A percentile compares a stretch with the other conserved stretches of the same genome.
Evolutionary conservation across 2,797 vertebrate species (phyloP).

Genomic region (Fratercula arctica): DNA sequence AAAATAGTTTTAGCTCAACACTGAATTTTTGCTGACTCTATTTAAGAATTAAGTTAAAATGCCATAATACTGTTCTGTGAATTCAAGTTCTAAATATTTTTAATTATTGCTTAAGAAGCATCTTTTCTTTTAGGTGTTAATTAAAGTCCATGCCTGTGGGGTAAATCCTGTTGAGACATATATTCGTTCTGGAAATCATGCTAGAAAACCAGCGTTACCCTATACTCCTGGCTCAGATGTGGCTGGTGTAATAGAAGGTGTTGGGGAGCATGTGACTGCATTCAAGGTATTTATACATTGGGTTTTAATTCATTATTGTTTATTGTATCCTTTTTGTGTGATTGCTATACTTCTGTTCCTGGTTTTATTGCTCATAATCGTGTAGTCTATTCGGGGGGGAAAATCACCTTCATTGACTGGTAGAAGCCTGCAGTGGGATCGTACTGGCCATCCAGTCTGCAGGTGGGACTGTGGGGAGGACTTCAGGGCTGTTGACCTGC

Average conservation of each 20-base stretch:
- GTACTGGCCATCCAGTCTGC: fast-evolving
- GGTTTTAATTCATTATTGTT: fast-evolving
- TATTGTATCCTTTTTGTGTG: too few species aligned
- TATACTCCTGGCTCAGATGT: constrained; percentile 90
- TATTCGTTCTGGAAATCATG: constrained; percentile 83
- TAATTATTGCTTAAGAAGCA: background rate
- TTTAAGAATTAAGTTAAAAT: background rate
- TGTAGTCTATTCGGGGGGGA: fast-evolving
- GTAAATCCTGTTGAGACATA: constrained; percentile 95
- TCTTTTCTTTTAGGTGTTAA: constrained; percentile 82
- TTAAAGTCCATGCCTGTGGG: constrained; percentile 88
- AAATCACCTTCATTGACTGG: fast-evolving
- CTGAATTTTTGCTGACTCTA: background rate
- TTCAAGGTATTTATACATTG: constrained; percentile 78
- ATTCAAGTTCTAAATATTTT: background rate
- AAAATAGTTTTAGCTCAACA: background rate
- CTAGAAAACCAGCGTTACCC: constrained; percentile 81
- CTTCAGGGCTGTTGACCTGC: too few species aligned
- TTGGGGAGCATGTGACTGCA: constrained; percentile 80
- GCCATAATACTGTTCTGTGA: background rate
- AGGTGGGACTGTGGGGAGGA: background rate
- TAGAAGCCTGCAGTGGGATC: fast-evolving
- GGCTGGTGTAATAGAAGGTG: constrained; percentile 83
- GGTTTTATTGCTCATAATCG: background rate
- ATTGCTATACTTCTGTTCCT: fast-evolving